Base-by-base conservation (phyloP, 2,797 vertebrate genomes). In the Epinephelus malabaricus region DNA sequence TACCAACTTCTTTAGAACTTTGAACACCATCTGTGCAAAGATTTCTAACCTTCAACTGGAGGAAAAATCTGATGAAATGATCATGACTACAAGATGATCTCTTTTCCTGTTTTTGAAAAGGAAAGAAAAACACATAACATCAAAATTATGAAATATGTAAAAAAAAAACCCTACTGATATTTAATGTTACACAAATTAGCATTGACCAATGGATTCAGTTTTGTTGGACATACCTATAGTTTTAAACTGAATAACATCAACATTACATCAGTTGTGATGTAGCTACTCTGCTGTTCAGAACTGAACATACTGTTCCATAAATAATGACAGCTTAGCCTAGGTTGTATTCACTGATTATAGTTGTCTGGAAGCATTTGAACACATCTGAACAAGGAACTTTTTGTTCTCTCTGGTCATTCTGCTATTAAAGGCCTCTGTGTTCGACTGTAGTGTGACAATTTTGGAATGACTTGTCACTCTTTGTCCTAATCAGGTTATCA, bases 391-490 rank as follows among this genome's bases (percentile, higher is more conserved):
- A 23, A 62, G 66, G 56, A 43, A 65, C 50, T 12, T 30, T 3
- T 19, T 76, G 49, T 79, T 73, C 43, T 60, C 27, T 2, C 5
- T 63, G 21, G 81, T 67, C 46, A 56, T 4, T 64, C 34, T 50
- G 43, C 15, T 38, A 25, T 49, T 60, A 21, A 40, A 70, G 53
- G 45, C 51, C 47, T 62, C 38, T 21, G 9, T 43, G 47, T 69
- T 77, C 40, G 27, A 49, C 53, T 84, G 21, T 67, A 53, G 19
- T 46, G 69, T 69, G 69, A 55, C 40, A 51, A 12, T 78, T 74
- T 76, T 69, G 15, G 49, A 74, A 68, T 72, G 38, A 73, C 61
- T 81, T 50, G 43, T 82, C 56, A 56, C 50, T 71, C 58, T 82
- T 15, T 17, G 19, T 49, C 49, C 38, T 81, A 73, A 73, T 79